phyloP scores from a whole-genome alignment of 2,888 invertebrate species.

The Amphipyra tragopoginis region DNA sequence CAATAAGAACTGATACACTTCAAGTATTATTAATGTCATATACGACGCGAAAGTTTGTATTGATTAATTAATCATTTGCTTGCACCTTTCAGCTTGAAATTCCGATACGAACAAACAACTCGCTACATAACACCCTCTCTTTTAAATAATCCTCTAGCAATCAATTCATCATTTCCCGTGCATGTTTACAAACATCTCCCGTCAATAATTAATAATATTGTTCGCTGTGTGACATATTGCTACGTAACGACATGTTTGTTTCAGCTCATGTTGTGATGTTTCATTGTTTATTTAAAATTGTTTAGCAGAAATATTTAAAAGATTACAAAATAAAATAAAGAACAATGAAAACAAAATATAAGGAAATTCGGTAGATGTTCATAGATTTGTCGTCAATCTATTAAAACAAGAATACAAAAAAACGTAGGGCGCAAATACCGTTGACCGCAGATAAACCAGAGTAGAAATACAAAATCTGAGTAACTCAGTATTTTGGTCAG shows the following conservation, averaged over 20 bases:
- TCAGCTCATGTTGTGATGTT: conserved; percentile 3
- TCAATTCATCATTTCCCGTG: conserved; percentile 20
- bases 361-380: not conserved
- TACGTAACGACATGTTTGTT: conserved; percentile 6
- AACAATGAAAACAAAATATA: not conserved
- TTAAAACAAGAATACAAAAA: too few relatives aligned
- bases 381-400: too few relatives aligned
- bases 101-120: conserved; percentile 13
- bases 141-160: conserved; percentile 21
- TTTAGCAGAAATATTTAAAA: conserved; percentile 4
- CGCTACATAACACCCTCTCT: conserved; percentile 4
- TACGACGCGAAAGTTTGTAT: too few relatives aligned
- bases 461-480: too few relatives aligned
- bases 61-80: not conserved
- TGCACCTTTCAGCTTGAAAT: conserved; percentile 14
- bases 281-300: conserved; percentile 3
- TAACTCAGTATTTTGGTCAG: too few relatives aligned
- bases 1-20: not conserved
- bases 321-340: conserved; percentile 1
- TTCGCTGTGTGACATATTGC: conserved; percentile 4
- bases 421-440: too few relatives aligned
- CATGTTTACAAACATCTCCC: conserved; percentile 40
- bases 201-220: conserved; percentile 16
- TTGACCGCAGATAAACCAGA: too few relatives aligned
- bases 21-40: not conserved